Evolutionary conservation across 1,140 invertebrate species (phyloP).

Genomic region (Apis laboriosa): DNA sequence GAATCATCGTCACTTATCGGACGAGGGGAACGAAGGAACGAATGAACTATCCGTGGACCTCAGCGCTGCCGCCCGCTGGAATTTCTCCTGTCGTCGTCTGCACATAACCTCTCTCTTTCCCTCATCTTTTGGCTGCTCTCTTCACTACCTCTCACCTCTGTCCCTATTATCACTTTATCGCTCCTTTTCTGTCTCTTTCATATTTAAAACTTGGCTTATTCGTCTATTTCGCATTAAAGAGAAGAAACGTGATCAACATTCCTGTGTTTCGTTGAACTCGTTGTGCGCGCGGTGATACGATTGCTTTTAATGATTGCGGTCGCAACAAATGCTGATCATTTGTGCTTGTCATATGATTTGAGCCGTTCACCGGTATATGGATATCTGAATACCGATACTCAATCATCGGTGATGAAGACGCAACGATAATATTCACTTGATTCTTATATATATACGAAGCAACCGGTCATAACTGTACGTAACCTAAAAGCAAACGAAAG

Average conservation of each 20-base stretch:
- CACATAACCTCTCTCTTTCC: slow-evolving; percentile 43
- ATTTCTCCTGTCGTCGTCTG: slow-evolving; percentile 51
- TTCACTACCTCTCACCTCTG: slow-evolving; percentile 19
- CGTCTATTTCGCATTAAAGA: slow-evolving; percentile 43
- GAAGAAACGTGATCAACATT: slow-evolving; percentile 53
- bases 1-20: slow-evolving; percentile 45
- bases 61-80: slow-evolving; percentile 50
- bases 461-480: background rate
- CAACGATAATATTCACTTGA: background rate
- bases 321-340: slow-evolving; percentile 23
- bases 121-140: slow-evolving; percentile 25
- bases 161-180: slow-evolving; percentile 26
- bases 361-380: background rate
- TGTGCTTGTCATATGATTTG: background rate
- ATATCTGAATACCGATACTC: background rate
- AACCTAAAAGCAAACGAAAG: background rate
- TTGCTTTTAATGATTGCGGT: slow-evolving; percentile 37
- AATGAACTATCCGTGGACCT: slow-evolving; percentile 41
- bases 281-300: slow-evolving; percentile 35
- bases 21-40: slow-evolving; percentile 48
- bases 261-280: slow-evolving; percentile 51
- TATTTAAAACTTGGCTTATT: slow-evolving; percentile 1
- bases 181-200: slow-evolving; percentile 16
- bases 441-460: background rate
- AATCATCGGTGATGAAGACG: background rate